Base-by-base conservation (phyloP, 1,140 invertebrate species). In the Phocides pigmalion region DNA sequence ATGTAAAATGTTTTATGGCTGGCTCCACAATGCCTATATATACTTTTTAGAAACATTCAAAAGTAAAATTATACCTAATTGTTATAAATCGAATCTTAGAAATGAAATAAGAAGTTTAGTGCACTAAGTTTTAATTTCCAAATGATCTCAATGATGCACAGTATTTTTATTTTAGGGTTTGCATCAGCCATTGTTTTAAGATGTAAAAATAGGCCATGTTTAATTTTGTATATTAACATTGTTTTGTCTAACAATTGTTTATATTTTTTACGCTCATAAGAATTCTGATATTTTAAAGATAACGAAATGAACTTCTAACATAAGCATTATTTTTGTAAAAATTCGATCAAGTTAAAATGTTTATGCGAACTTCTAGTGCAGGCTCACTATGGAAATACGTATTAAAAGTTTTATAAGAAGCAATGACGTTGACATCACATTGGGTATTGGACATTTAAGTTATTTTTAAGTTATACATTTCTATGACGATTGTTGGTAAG, bases 101-200 rank as follows among this genome's bases (percentile, higher is more conserved):
- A 37, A 28, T 37, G 20, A 56, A 56, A 56, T 56, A 20, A 28
- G 32, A 44, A 32, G 14, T 62, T 59, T 69, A 41, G 59, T 68
- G 64, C 16, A 53, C 37, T 70, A 49, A 65, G 54, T 35, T 32
- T 66, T 69, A 70, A 66, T 39, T 76, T 72, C 76, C 50, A 66
- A 75, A 78, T 86, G 85, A 88, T 88, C 85, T 88, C 85, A 84
- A 72, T 73, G 74, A 82, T 88, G 76, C 81, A 78, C 76, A 85
- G 76, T 85, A 84, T 82, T 66, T 71, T 69, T 58, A 68, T 63
- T 66, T 72, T 68, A 59, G 66, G 72, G 62, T 79, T 62, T 72
- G 75, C 79, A 77, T 80, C 81, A 73, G 81, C 79, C 76, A 74
- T 79, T 71, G 56, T 75, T 76, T 51, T 66, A 68, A 62, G 32